Base-by-base conservation (phyloP, 2,888 invertebrate species). In the Rotaria macrura region DNA sequence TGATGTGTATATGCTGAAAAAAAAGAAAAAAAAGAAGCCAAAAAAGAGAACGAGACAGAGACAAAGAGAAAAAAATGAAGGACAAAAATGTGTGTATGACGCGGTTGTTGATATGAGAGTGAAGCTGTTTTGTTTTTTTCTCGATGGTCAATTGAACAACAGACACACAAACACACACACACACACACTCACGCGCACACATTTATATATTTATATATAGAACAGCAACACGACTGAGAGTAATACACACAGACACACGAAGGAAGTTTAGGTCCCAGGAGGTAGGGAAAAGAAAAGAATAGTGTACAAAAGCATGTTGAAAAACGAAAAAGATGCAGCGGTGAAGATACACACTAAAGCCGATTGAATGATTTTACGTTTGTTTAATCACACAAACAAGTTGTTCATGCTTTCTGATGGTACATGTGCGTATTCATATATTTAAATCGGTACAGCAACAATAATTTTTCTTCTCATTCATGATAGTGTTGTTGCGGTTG, bases 291-390 rank as follows among this genome's bases (percentile, higher is more conserved):
- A 65, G 38, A 65, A 38, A 65, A 65, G 65, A 65, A 65, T 65
- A 34, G 65, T 65, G 65, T 65, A 65, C 65, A 65, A 65, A 65
- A 65, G 65, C 65, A 65, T 65, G 65, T 65, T 65, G 65, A 65
- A 65, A 65, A 65, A 29, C 65, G 65, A 65, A 65, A 65, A 65
- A 65, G 20, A 65, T 34, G 29, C 65, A 65, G 65, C 65, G 65
- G 65, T 65, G 65, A 65, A 12, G 65, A 65, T 29, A 65, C 65
- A 34, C 65, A 65, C 65, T 65, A 65, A 65, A 65, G 34, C 65
- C 65, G 65, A 65, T 34, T 65, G 65, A 34, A 29, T 65, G 34
- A 65, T 38, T 65, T 65, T 65, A 34, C 65, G 23, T 52, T 25
- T 54, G 34, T 34, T 65, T 65, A 34, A 65, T 65, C 65, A 65